These are phyloP conservation scores for Aptenodytes forsteri DNA, from an alignment of 2,113 vertebrate genomes.

Conservation along the genomic window DNA sequence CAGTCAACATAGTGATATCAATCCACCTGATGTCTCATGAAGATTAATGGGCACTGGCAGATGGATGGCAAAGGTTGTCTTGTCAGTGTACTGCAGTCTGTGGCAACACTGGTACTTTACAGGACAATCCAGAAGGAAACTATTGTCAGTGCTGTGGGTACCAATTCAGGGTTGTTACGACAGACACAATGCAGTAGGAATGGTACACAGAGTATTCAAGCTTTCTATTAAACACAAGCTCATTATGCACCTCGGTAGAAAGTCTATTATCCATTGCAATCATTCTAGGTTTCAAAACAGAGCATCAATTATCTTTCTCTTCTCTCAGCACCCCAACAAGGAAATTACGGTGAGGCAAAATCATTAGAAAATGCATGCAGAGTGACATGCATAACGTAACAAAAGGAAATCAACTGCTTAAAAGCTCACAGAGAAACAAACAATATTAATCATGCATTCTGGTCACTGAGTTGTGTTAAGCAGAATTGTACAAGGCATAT, in stretches of 20 bases:
- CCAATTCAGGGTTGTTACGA: neutral
- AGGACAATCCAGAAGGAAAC: neutral
- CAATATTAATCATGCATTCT: neutral
- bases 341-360: neutral
- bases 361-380: neutral
- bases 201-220: neutral
- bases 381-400: neutral
- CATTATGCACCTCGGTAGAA: neutral
- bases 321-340: neutral
- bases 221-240: neutral
- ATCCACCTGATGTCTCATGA: neutral
- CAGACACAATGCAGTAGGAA: neutral
- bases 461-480: neutral
- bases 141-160: neutral
- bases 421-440: neutral
- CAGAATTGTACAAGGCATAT: neutral
- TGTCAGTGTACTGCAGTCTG: neutral
- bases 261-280: neutral
- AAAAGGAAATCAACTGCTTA: neutral
- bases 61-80: neutral
- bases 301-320: neutral
- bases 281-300: neutral
- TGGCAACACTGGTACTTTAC: neutral
- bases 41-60: neutral
- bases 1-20: neutral